A percentile compares a stretch with the other conserved stretches of the same genome.
Evolutionary conservation across 2,113 vertebrate species (phyloP).

Genomic region (Stercorarius parasiticus): DNA sequence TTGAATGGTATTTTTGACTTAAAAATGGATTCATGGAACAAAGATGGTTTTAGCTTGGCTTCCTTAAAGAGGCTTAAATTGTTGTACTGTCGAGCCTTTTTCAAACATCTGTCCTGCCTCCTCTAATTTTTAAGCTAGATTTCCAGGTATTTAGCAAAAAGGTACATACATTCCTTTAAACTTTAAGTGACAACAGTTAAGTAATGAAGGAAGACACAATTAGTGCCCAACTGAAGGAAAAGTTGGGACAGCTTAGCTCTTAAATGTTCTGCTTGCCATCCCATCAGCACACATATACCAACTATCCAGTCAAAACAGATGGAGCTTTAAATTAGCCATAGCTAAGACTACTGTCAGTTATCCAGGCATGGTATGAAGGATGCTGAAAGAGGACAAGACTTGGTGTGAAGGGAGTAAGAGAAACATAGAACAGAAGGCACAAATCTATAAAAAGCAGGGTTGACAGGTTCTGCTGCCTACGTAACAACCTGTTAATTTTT

Average conservation of each 20-base stretch:
- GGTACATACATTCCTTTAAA: not conserved
- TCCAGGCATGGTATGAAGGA: not conserved
- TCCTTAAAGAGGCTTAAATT: not conserved
- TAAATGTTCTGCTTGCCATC: not conserved
- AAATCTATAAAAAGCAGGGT: not conserved
- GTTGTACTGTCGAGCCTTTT: not conserved
- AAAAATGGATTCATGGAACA: not conserved
- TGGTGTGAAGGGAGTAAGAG: not conserved
- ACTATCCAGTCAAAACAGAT: not conserved
- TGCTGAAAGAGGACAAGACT: not conserved
- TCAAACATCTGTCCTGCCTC: not conserved
- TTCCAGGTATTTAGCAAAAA: not conserved
- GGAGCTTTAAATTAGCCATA: not conserved
- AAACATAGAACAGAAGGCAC: constrained; percentile 18
- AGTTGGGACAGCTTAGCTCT: not conserved
- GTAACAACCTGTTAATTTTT: not conserved
- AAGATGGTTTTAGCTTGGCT: not conserved
- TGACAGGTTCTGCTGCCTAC: constrained; percentile 23
- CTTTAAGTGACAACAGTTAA: not conserved
- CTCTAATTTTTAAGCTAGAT: not conserved
- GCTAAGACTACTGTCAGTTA: not conserved
- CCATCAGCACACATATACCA: not conserved
- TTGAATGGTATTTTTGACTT: not conserved
- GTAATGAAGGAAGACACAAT: not conserved
- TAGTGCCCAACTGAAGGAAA: not conserved